Conservation (phyloP, 2,113 vertebrate genomes). For the Tragelaphus strepsiceros region DNA sequence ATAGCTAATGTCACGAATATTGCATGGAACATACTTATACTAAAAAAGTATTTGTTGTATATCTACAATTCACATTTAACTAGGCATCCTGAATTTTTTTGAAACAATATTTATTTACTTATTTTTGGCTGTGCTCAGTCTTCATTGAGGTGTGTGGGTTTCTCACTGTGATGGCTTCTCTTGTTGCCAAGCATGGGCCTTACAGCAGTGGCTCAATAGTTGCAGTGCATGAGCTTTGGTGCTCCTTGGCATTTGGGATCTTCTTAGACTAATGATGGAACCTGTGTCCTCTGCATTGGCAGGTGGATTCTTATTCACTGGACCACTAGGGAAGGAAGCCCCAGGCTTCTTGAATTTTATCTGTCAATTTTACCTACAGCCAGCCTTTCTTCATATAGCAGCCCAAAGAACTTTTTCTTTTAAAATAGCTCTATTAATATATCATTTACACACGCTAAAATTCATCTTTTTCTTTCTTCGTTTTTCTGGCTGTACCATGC, state of each 20-base stretch:
- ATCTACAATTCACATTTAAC: neutral
- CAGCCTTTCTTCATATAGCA: neutral
- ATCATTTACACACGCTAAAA: neutral
- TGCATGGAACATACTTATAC: neutral
- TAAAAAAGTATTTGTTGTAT: neutral
- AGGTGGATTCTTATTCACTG: neutral
- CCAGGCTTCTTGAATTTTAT: neutral
- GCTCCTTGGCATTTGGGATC: neutral
- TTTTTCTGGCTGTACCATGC: neutral
- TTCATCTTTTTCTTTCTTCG: neutral
- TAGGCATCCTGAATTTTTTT: neutral
- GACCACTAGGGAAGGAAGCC: neutral
- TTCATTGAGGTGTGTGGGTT: neutral
- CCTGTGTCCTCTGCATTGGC: neutral
- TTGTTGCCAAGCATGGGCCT: neutral
- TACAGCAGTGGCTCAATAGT: neutral
- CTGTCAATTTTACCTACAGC: neutral
- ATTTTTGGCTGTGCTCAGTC: neutral
- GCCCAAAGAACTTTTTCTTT: neutral
- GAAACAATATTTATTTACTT: neutral
- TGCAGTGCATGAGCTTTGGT: neutral
- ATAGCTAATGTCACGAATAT: neutral
- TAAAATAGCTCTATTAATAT: neutral
- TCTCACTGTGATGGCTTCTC: neutral
- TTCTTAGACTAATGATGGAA: neutral